Base-by-base conservation (phyloP, 2,113 vertebrate genomes). In the Sminthopsis crassicaudata region DNA sequence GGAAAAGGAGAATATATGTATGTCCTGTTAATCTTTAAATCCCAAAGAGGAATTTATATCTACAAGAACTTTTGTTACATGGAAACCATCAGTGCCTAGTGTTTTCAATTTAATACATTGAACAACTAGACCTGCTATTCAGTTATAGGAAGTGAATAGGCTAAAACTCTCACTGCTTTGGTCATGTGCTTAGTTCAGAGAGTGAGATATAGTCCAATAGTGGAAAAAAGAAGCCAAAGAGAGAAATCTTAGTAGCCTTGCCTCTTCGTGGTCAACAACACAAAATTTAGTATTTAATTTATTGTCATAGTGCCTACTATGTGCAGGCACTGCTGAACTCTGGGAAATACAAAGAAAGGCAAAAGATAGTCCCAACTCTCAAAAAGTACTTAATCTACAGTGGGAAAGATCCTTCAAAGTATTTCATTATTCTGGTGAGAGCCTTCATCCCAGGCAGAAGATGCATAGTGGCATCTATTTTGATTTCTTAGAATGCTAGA, bases 21-120 rank as follows among this genome's bases (percentile, higher is more conserved):
- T 48, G 57, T 22, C n/a, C 19, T 25, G 5, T 25, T 90, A 60
- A 90, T 92, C 53, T 12, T 23, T 52, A 19, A 42, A 42, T 23
- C 7, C 7, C 23, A n/a, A 42, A 2, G 19, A 42, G 7, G n/a
- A 42, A 42, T 84, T 42, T 84, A 84, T 23, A 84, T n/a, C 67
- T 84, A 84, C 0, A 42, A n/a, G 19, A 76, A 36, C n/a, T 84
- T 22, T 42, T 23, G n/a, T 42, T 84, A n/a, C n/a, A 42, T 84
- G 67, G n/a, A 84, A 42, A 42, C 16, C 16, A 42, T 84, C 67
- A 84, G n/a, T 2, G 7, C 22, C 67, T 42, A 91, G 55, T 46
- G 53, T 52, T 95, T 95, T 93, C 52, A 36, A 95, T n/a, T n/a
- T 30, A 42, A 48, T 27, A 51, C 94, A 92, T 76, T 93, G 90